A percentile compares a stretch with the other conserved stretches of the same genome.
Evolutionary conservation across 2,113 vertebrate species (phyloP).

Genomic region (Pavo muticus): DNA sequence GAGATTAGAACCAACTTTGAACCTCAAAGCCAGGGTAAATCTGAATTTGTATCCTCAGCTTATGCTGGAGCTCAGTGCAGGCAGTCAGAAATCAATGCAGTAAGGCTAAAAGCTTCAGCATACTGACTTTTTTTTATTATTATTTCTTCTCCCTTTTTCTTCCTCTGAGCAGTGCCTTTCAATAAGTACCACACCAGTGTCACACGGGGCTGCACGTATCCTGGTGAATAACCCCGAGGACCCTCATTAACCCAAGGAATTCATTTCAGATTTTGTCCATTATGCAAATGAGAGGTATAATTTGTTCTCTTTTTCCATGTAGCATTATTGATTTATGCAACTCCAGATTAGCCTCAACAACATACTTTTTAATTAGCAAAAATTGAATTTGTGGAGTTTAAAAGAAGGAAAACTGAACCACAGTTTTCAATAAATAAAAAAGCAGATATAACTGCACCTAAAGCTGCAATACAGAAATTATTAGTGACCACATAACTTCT

Average conservation of each 20-base stretch:
- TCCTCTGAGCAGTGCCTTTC: neutral
- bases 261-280: slow-evolving; percentile 16
- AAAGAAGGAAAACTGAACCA: neutral
- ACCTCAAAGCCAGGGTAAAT: slow-evolving; percentile 58
- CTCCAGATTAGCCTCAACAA: neutral
- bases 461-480: neutral
- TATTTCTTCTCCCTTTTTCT: neutral
- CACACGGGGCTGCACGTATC: neutral
- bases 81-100: slow-evolving; percentile 47
- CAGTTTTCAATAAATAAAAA: neutral
- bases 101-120: slow-evolving; percentile 33
- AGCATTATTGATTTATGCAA: slow-evolving; percentile 43
- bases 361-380: slow-evolving; percentile 10
- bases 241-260: slow-evolving; percentile 32
- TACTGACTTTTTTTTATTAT: neutral
- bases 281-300: slow-evolving; percentile 20
- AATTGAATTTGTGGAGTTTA: neutral
- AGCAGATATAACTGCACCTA: neutral
- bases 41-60: slow-evolving; percentile 61
- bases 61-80: slow-evolving; percentile 23
- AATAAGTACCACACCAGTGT: neutral
- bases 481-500: neutral
- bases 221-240: neutral
- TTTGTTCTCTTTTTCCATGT: neutral
- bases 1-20: slow-evolving; percentile 29